Percentiles rank a stretch among this genome's conserved stretches.
phyloP scores from a whole-genome alignment of 2,888 invertebrate genomes.

The Geophilus truncorum region DNA sequence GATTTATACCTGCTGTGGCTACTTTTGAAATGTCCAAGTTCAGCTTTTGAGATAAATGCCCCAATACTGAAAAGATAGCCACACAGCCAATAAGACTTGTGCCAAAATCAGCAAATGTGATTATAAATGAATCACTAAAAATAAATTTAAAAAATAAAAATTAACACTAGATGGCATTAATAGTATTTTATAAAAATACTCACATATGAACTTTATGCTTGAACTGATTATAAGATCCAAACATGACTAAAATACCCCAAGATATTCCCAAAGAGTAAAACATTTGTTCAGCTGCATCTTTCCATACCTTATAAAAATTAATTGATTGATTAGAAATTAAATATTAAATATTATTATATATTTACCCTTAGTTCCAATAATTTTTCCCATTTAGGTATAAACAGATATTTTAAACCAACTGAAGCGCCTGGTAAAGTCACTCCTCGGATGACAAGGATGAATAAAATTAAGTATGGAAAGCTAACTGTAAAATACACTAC shows the following conservation, averaged over 20 bases:
- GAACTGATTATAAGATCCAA: constrained; percentile 60
- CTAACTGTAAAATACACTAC: constrained; percentile 46
- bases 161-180: no score
- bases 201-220: constrained; percentile 39
- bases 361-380: constrained; percentile 42
- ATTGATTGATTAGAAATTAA: neutral
- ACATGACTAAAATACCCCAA: constrained; percentile 69
- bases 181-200: neutral
- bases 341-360: neutral
- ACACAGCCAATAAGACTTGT: constrained; percentile 74
- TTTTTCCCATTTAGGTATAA: constrained; percentile 44
- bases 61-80: constrained; percentile 71
- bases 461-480: constrained; percentile 43
- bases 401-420: constrained; percentile 44
- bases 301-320: constrained; percentile 59
- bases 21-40: constrained; percentile 46
- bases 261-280: constrained; percentile 80
- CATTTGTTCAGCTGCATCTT: constrained; percentile 75
- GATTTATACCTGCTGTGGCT: constrained; percentile 46
- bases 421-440: constrained; percentile 43
- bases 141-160: no score
- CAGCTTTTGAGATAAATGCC: constrained; percentile 55
- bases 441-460: constrained; percentile 43
- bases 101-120: constrained; percentile 63
- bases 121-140: constrained; percentile 62